Percentiles rank a stretch among this genome's conserved stretches.
These are phyloP conservation scores for Oncorhynchus kisutch DNA, from an alignment of 2,113 vertebrate species.

Conservation along the genomic window DNA sequence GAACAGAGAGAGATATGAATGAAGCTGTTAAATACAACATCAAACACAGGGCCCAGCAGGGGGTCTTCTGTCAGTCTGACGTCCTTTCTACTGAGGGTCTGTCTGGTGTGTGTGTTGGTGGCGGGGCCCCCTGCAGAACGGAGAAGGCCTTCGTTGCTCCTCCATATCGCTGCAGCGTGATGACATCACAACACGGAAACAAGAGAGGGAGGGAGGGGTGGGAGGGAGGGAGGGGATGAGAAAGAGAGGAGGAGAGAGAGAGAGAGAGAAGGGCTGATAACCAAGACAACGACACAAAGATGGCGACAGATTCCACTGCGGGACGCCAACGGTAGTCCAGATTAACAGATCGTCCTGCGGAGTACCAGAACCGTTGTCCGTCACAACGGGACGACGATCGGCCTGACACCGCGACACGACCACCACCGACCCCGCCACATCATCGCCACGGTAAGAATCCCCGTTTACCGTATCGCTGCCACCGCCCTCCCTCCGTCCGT, in stretches of 20 bases:
- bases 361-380: slow-evolving; percentile 15
- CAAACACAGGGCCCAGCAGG: slow-evolving; percentile 66
- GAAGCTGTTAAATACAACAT: slow-evolving; percentile 53
- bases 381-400: slow-evolving; percentile 50
- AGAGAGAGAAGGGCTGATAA: slow-evolving; percentile 47
- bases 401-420: slow-evolving; percentile 42
- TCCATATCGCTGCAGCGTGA: slow-evolving; percentile 73
- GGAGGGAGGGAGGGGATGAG: slow-evolving; percentile 66
- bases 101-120: slow-evolving; percentile 53
- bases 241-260: slow-evolving; percentile 67
- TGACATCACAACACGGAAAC: slow-evolving; percentile 62
- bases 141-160: slow-evolving; percentile 64
- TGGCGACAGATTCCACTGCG: slow-evolving; percentile 62
- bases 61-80: slow-evolving; percentile 41
- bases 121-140: slow-evolving; percentile 35
- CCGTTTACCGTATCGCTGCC: slow-evolving; percentile 42
- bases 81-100: slow-evolving; percentile 33
- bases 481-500: slow-evolving; percentile 40
- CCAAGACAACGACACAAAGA: slow-evolving; percentile 75
- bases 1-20: slow-evolving; percentile 12
- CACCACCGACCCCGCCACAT: slow-evolving; percentile 48
- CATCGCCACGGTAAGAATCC: slow-evolving; percentile 66
- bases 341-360: slow-evolving; percentile 28
- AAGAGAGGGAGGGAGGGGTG: slow-evolving; percentile 65
- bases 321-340: slow-evolving; percentile 61